phyloP scores from a whole-genome alignment of 2,113 vertebrate genomes.

The Kryptolebias marmoratus region DNA sequence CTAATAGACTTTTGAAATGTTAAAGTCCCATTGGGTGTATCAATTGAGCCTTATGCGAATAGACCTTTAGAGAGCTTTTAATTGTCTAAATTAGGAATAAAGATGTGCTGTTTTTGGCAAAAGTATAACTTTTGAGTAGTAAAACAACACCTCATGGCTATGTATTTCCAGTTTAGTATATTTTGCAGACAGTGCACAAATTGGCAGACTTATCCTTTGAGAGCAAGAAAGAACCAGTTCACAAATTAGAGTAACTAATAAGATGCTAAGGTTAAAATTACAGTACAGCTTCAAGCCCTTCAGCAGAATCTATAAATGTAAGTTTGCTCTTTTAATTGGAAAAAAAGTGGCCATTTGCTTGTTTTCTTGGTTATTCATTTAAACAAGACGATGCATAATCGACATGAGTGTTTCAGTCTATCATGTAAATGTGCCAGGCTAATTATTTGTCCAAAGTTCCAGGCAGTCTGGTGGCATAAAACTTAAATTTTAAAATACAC shows the following conservation, averaged over 20 bases:
- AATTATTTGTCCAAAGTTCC: neutral
- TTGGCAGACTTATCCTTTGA: conserved; percentile 33
- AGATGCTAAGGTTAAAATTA: conserved; percentile 37
- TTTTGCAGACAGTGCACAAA: conserved; percentile 34
- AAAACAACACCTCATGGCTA: conserved; percentile 35
- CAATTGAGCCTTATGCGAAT: conserved; percentile 3
- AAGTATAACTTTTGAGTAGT: conserved; percentile 28
- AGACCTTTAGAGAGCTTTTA: conserved; percentile 12
- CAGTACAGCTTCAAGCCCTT: conserved; percentile 1
- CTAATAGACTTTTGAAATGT: conserved; percentile 60
- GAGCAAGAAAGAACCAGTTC: conserved; percentile 29
- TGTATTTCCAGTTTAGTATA: conserved; percentile 33
- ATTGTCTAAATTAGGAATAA: conserved; percentile 34
- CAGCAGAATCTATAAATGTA: conserved; percentile 16
- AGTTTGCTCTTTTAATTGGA: conserved; percentile 1
- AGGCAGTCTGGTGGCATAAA: neutral
- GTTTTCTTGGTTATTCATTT: neutral
- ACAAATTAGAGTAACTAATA: conserved; percentile 35
- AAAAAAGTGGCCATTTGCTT: conserved; percentile 5
- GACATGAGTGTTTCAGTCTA: neutral
- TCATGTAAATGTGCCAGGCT: neutral
- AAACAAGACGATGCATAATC: neutral
- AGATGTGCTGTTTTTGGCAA: conserved; percentile 23
- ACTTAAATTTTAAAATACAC: neutral
- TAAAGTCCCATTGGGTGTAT: conserved; percentile 50